These are phyloP conservation scores for Pocota personata DNA, from an alignment of 2,888 invertebrate species.

Conservation along the genomic window DNA sequence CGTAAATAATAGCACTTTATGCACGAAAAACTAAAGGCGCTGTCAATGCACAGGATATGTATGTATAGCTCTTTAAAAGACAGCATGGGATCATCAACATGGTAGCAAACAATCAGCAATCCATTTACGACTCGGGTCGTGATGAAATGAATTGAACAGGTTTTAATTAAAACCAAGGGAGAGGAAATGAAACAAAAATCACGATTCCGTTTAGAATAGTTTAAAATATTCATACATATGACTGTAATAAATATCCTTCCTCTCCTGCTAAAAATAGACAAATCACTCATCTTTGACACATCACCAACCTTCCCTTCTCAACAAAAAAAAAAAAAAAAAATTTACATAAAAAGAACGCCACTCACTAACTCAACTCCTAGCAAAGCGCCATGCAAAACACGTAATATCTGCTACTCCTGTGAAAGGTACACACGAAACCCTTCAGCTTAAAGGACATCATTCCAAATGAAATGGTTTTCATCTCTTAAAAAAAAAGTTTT, in stretches of 20 bases:
- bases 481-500: constrained; percentile 19
- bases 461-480: constrained; percentile 60
- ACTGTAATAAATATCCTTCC: background rate
- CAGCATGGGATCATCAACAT: too few relatives aligned
- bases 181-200: too few relatives aligned
- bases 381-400: constrained; percentile 14
- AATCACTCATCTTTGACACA: constrained; percentile 16
- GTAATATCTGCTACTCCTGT: background rate
- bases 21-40: too few relatives aligned
- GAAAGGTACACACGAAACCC: constrained; percentile 3
- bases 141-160: too few relatives aligned
- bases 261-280: background rate
- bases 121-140: too few relatives aligned
- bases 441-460: constrained; percentile 46
- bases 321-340: background rate
- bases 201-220: background rate
- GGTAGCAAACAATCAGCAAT: too few relatives aligned
- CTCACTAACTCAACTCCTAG: background rate
- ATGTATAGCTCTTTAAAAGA: too few relatives aligned
- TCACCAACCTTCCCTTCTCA: constrained; percentile 3
- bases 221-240: background rate
- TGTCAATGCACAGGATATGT: too few relatives aligned
- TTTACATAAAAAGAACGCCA: background rate
- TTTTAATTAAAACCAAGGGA: too few relatives aligned
- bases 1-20: too few relatives aligned